Evolutionary conservation across 1,140 invertebrate genomes (phyloP).

Genomic region (Sycobia sp.): DNA sequence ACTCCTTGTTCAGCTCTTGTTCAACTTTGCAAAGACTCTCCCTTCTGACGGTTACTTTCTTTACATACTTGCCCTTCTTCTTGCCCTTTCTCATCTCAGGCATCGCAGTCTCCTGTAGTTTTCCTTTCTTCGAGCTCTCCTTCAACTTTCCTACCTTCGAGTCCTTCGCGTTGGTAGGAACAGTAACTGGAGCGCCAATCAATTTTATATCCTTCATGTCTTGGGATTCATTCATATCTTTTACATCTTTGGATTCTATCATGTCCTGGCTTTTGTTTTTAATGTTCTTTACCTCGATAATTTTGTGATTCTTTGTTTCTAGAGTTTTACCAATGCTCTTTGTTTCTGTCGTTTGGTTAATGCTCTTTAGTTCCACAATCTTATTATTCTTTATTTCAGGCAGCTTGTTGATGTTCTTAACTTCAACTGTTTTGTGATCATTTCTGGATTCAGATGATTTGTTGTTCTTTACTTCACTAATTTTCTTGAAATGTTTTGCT

Average conservation of each 20-base stretch:
- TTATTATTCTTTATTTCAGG: neutral
- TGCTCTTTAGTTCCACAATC: neutral
- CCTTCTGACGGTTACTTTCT: slow-evolving; percentile 42
- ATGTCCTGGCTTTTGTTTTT: neutral
- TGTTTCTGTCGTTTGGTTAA: neutral
- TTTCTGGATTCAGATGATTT: slow-evolving; percentile 3
- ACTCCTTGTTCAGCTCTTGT: slow-evolving; percentile 36
- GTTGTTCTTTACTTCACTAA: slow-evolving; percentile 32
- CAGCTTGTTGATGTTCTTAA: neutral
- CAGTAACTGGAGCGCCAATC: neutral
- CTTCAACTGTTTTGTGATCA: neutral
- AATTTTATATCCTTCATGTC: neutral
- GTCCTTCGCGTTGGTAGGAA: neutral
- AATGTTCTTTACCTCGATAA: slow-evolving; percentile 7
- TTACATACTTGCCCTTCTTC: slow-evolving; percentile 40
- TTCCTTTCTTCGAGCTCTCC: neutral
- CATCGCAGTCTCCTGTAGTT: neutral
- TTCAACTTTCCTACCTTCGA: neutral
- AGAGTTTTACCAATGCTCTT: neutral
- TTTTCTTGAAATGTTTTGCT: slow-evolving; percentile 49
- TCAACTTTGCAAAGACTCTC: slow-evolving; percentile 46
- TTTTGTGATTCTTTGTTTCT: slow-evolving; percentile 4
- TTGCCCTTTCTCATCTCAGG: neutral
- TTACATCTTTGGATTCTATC: neutral
- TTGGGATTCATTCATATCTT: neutral